Conservation (phyloP, 2,797 vertebrate genomes). For the Merluccius polli region DNA sequence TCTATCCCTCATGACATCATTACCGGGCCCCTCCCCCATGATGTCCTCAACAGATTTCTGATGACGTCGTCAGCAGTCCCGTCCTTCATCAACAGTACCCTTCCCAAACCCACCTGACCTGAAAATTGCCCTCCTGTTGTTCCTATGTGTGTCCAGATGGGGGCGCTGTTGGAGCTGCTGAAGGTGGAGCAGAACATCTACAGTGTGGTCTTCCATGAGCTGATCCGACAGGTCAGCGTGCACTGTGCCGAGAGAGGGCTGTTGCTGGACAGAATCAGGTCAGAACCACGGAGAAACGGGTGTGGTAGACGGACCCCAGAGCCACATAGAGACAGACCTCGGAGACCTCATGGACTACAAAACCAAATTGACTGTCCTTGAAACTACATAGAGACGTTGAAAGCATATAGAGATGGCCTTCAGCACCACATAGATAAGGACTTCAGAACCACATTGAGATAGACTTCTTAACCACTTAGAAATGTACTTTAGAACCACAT, state of each 20-base stretch:
- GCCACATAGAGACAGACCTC: background rate
- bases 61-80: no score
- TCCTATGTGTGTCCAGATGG: constrained; percentile 68
- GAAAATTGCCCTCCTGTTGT: no score
- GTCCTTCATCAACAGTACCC: no score
- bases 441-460: background rate
- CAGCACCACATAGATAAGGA: background rate
- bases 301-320: background rate
- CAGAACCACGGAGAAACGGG: constrained; percentile 11
- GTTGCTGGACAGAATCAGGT: constrained; percentile 89
- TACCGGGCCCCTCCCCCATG: background rate
- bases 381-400: background rate
- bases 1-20: background rate
- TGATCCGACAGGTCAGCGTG: constrained; percentile 88
- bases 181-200: constrained; percentile 86
- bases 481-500: no score
- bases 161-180: constrained; percentile 77
- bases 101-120: background rate
- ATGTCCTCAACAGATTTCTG: background rate
- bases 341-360: background rate
- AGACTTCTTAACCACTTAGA: background rate
- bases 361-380: background rate
- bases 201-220: constrained; percentile 85
- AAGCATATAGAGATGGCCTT: background rate
- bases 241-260: constrained; percentile 85